Conservation (phyloP, 2,797 vertebrate species). For the Centroberyx gerrardi region DNA sequence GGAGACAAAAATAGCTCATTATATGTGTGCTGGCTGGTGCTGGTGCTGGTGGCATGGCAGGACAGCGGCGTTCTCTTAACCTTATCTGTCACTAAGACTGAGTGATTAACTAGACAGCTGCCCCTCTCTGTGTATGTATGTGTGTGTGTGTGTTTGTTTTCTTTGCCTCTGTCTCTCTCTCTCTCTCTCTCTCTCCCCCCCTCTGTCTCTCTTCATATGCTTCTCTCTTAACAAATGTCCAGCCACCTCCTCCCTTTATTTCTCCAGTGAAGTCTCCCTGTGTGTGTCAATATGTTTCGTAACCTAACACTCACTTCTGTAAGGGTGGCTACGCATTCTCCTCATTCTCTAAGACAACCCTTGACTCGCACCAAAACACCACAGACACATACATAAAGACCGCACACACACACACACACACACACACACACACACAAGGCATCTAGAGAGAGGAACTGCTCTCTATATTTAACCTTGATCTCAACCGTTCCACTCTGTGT, state of each 20-base stretch:
- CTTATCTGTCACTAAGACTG: slow-evolving; percentile 90
- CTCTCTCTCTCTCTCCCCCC: slow-evolving; percentile 22
- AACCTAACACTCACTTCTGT: slow-evolving; percentile 53
- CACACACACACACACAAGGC: slow-evolving; percentile 26
- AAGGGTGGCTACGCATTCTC: slow-evolving; percentile 85
- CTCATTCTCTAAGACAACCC: slow-evolving; percentile 85
- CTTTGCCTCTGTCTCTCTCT: slow-evolving; percentile 23
- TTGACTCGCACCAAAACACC: slow-evolving; percentile 41
- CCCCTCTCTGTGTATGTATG: slow-evolving; percentile 65
- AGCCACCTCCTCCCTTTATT: slow-evolving; percentile 16
- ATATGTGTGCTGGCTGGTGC: slow-evolving; percentile 72
- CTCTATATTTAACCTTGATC: slow-evolving; percentile 83
- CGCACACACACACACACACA: slow-evolving; percentile 14
- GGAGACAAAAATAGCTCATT: slow-evolving; percentile 80
- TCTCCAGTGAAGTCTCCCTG: background rate
- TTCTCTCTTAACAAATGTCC: slow-evolving; percentile 26
- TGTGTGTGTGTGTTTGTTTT: slow-evolving; percentile 38
- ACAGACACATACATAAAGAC: background rate
- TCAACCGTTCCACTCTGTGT: slow-evolving; percentile 63
- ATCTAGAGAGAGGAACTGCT: slow-evolving; percentile 67
- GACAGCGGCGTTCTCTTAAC: slow-evolving; percentile 86
- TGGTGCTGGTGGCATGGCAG: slow-evolving; percentile 71
- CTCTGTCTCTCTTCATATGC: background rate
- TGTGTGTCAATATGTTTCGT: slow-evolving; percentile 22
- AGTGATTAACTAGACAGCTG: slow-evolving; percentile 93